Percentiles rank a stretch among this genome's conserved stretches.
Conservation (phyloP, 2,113 vertebrate genomes). For the Spea multiplicata region DNA sequence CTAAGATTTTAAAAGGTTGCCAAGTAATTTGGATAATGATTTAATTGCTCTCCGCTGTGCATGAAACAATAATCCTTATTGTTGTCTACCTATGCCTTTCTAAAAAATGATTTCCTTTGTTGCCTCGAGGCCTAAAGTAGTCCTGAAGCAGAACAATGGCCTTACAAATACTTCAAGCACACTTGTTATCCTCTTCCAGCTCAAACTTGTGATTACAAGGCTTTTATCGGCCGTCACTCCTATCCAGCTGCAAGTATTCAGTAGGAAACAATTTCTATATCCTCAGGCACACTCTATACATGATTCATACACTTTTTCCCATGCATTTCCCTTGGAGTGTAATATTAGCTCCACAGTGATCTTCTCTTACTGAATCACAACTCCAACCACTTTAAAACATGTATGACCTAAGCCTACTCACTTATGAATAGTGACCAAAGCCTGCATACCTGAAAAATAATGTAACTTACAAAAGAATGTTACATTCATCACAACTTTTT, state of each 20-base stretch:
- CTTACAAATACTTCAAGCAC: constrained; percentile 14
- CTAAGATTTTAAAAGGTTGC: background rate
- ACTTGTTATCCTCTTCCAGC: constrained; percentile 28
- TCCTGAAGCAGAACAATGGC: constrained; percentile 22
- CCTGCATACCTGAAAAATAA: too few relatives aligned
- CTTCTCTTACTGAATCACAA: too few relatives aligned
- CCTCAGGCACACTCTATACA: constrained; percentile 13
- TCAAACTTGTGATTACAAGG: constrained; percentile 25
- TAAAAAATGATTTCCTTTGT: constrained; percentile 28
- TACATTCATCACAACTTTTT: too few relatives aligned
- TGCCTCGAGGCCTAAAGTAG: constrained; percentile 17
- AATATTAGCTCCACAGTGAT: too few relatives aligned
- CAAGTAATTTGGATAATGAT: constrained; percentile 40
- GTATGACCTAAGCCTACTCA: too few relatives aligned
- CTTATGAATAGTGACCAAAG: too few relatives aligned
- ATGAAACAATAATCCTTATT: constrained; percentile 42
- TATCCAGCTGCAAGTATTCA: constrained; percentile 7
- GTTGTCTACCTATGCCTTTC: constrained; percentile 22
- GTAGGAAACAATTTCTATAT: constrained; percentile 4
- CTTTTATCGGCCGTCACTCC: constrained; percentile 10
- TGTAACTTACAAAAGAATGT: too few relatives aligned
- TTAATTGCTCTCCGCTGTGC: constrained; percentile 27
- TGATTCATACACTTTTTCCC: background rate
- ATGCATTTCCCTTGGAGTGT: background rate
- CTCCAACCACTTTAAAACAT: too few relatives aligned